phyloP scores from a whole-genome alignment of 2,888 invertebrate species.

The Drosophila anceps region DNA sequence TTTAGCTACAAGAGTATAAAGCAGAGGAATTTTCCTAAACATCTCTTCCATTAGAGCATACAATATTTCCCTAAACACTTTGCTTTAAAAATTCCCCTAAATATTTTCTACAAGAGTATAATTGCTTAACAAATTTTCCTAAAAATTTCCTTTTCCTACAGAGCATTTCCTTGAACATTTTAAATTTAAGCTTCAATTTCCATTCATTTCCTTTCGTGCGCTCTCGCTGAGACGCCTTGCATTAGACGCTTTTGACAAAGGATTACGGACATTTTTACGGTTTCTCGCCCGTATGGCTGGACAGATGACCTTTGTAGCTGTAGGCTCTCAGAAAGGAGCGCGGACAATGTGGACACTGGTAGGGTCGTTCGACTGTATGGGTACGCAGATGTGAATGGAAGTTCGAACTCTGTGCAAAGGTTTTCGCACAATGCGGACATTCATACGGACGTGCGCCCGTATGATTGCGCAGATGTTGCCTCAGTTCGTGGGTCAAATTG shows the following conservation, averaged over 20 bases:
- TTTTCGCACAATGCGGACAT: conserved; percentile 17
- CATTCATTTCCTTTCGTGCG: not conserved
- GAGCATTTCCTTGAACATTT: not conserved
- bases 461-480: conserved; percentile 12
- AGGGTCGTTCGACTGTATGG: not conserved
- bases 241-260: not conserved
- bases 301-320: conserved; percentile 15
- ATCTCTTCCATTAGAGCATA: not conserved
- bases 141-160: not conserved
- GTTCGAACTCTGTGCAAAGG: conserved; percentile 11
- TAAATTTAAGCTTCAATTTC: not conserved
- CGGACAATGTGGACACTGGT: conserved; percentile 23
- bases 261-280: conserved; percentile 11
- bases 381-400: conserved; percentile 7
- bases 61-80: not conserved
- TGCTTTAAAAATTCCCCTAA: not conserved
- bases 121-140: not conserved
- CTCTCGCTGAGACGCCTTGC: not conserved
- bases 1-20: not conserved
- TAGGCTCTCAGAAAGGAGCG: not conserved
- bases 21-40: not conserved
- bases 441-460: conserved; percentile 20
- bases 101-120: not conserved
- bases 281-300: not conserved
- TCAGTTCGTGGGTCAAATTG: conserved; percentile 8